phyloP scores from a whole-genome alignment of 2,797 vertebrate genomes.

The Paedocypris micromegethes region DNA sequence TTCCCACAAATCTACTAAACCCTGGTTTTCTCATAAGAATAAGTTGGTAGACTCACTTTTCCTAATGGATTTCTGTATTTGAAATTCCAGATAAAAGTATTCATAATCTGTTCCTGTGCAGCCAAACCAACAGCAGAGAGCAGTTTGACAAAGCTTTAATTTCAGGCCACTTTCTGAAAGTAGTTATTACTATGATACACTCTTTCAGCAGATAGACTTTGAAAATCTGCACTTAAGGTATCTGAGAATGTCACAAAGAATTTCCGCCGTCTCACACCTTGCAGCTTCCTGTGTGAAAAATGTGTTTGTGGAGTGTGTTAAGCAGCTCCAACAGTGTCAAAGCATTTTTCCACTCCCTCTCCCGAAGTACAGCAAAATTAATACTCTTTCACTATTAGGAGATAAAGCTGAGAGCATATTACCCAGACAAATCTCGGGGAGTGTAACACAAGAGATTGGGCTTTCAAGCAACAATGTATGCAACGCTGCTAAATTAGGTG shows the following conservation, averaged over 20 bases:
- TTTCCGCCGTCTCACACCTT: conserved; percentile 55
- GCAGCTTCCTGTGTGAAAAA: conserved; percentile 62
- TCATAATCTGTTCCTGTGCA: conserved; percentile 38
- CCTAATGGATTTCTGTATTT: conserved; percentile 26
- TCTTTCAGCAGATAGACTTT: conserved; percentile 61
- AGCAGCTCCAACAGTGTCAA: conserved; percentile 72
- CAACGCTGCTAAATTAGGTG: conserved; percentile 81
- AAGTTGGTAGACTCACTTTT: not conserved
- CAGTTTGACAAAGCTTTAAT: conserved; percentile 41
- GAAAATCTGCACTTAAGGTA: conserved; percentile 68
- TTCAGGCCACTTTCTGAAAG: conserved; percentile 56
- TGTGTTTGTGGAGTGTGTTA: conserved; percentile 62
- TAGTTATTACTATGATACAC: conserved; percentile 67
- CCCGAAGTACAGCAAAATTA: conserved; percentile 71
- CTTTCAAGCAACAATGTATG: conserved; percentile 84
- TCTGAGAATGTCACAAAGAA: conserved; percentile 62
- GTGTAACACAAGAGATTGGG: conserved; percentile 80
- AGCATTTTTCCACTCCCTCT: conserved; percentile 52
- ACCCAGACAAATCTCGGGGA: conserved; percentile 75
- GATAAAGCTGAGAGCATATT: conserved; percentile 80
- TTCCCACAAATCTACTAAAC: not conserved
- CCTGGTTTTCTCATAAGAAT: too few relatives aligned
- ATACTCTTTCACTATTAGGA: conserved; percentile 80
- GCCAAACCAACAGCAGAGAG: conserved; percentile 30
- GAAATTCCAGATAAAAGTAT: conserved; percentile 35